Conservation (phyloP, 2,113 vertebrate species). For the Bucco capensis region DNA sequence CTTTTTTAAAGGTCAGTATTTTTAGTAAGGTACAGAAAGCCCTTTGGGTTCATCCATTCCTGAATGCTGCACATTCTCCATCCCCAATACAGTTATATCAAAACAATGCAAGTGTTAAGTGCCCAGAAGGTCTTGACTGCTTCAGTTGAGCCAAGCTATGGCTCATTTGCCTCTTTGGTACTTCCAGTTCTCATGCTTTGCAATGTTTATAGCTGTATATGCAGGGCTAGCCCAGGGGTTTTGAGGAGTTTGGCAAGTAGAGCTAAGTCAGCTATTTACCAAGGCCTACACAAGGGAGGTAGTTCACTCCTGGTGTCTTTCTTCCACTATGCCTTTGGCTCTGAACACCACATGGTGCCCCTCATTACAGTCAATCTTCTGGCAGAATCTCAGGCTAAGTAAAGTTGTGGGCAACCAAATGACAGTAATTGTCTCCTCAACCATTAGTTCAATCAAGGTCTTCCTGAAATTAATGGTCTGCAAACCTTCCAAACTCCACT, state of each 20-base stretch:
- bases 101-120: background rate
- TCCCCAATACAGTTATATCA: background rate
- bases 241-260: background rate
- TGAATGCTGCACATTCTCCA: background rate
- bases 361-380: rapidly evolving
- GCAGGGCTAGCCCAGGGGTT: background rate
- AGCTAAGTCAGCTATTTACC: background rate
- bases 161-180: background rate
- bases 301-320: background rate
- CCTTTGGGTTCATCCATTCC: background rate
- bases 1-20: background rate
- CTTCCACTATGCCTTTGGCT: background rate
- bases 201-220: background rate
- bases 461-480: background rate
- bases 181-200: background rate
- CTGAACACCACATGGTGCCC: background rate
- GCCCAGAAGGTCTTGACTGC: background rate
- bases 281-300: background rate
- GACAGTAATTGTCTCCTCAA: background rate
- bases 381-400: background rate
- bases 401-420: background rate
- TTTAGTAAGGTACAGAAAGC: constrained; percentile 17
- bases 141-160: background rate
- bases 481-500: background rate
- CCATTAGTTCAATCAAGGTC: background rate